Base-by-base conservation (phyloP, 2,888 invertebrate genomes). In the Drosophila borealis region DNA sequence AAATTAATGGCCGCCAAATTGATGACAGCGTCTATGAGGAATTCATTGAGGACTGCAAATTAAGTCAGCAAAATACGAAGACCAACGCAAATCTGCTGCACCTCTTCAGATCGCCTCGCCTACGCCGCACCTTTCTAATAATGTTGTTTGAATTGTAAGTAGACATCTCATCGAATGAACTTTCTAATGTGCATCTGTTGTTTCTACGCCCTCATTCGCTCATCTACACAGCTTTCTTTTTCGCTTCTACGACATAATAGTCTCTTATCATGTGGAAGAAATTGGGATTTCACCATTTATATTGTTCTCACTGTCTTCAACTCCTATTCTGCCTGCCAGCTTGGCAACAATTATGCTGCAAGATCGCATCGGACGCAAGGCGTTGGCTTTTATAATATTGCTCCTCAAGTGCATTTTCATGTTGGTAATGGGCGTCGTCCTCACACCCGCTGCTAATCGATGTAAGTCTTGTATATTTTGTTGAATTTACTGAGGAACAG, bases 101-200 rank as follows among this genome's bases (percentile, higher is more conserved):
- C 50, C 89, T 94, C 13, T 92, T 94, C 67, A 92, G 91, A 81
- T 94, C 94, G 2, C 93, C 94, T 1, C 93, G 94, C 62, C 89
- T 94, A 13, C 90, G 94, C 44, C 92, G 92, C 63, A 65, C 93
- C 93, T 91, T 90, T 0, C 72, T 91, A 53, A 91, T 92, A 39
- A 89, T 94, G 42, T 93, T 94, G 73, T 94, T 94, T 73, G 94
- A 94, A 92, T 94, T 94, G 94, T 94, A 92, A 93, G 93, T 92
- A 53, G 8, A 1, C 33, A 25, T 34, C 25, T 3, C 4, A 2
- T 17, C 17, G 17, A 17, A 17, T 17, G 17, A 17, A 17, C 17
- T 17, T 17, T 17, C 2, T 11, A 29, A 50, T 17, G 34, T 50
- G 19, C 9, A 4, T 45, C 39, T 29, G 37, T 44, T 60, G n/a